These are phyloP conservation scores for Falco novaeseelandiae DNA, from an alignment of 2,797 vertebrate species.

Conservation along the genomic window DNA sequence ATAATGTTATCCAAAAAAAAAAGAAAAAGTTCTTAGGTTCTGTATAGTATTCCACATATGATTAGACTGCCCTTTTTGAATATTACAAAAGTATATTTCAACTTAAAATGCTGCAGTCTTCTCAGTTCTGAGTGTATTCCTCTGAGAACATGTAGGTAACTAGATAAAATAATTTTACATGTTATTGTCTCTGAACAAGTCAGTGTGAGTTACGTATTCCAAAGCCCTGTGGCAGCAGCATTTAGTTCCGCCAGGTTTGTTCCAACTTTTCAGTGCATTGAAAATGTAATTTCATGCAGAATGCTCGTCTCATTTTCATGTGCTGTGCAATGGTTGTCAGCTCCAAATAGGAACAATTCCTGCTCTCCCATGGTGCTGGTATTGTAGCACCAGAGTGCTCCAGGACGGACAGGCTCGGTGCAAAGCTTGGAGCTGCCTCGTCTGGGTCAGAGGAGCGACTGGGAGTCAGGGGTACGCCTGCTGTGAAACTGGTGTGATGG, in stretches of 20 bases:
- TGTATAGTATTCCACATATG: neutral
- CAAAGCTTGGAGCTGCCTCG: neutral
- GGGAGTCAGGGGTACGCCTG: neutral
- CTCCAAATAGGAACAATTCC: fast-evolving
- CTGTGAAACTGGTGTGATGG: neutral
- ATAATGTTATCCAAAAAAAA: neutral
- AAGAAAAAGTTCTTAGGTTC: neutral
- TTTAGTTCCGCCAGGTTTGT: neutral
- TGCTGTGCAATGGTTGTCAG: fast-evolving
- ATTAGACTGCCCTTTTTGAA: neutral
- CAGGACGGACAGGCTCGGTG: neutral
- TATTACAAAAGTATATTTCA: neutral
- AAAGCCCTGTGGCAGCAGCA: neutral
- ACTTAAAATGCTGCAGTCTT: neutral
- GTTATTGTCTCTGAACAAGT: neutral
- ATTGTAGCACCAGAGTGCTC: fast-evolving
- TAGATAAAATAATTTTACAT: neutral
- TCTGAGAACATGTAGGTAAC: neutral
- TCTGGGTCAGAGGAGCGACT: neutral
- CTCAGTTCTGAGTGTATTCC: neutral
- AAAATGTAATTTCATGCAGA: neutral
- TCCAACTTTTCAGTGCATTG: neutral
- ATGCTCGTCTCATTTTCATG: neutral
- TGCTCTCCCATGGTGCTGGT: neutral
- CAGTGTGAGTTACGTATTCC: fast-evolving